Percentiles rank a stretch among this genome's conserved stretches.
Conservation (phyloP, 1,140 invertebrate species). For the Neodiprion fabricii region DNA sequence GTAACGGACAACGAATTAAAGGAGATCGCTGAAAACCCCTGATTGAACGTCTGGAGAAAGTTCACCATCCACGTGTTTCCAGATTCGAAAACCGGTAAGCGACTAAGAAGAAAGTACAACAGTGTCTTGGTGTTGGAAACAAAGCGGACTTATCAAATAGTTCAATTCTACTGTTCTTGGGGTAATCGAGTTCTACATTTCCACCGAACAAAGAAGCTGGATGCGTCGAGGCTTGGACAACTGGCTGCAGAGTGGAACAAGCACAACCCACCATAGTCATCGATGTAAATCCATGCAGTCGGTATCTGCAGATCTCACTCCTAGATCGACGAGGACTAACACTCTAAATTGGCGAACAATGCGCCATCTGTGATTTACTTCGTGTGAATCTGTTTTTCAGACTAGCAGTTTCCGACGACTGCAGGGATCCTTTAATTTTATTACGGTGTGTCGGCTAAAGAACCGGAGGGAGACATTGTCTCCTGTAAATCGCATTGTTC, state of each 20-base stretch:
- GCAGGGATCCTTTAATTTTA: not conserved
- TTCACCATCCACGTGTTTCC: no score
- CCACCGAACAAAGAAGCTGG: slow-evolving; percentile 16
- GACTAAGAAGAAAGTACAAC: no score
- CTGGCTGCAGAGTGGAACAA: slow-evolving; percentile 11
- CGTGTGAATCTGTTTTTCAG: not conserved
- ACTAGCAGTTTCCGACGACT: not conserved
- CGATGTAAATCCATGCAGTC: not conserved
- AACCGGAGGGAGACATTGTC: not conserved
- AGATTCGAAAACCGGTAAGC: no score
- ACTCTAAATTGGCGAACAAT: slow-evolving; percentile 9
- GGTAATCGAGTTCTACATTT: slow-evolving; percentile 19
- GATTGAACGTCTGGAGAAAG: no score
- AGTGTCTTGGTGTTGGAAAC: no score
- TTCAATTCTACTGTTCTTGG: slow-evolving; percentile 26
- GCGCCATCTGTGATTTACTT: slow-evolving; percentile 27
- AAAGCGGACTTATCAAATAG: slow-evolving; percentile 19
- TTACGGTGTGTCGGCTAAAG: not conserved
- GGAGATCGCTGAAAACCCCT: no score
- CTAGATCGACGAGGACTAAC: not conserved
- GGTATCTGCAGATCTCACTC: not conserved
- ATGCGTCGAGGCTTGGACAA: slow-evolving; percentile 13
- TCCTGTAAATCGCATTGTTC: no score
- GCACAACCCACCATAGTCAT: not conserved
- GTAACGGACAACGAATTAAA: no score